These are phyloP conservation scores for Syngnathus rostellatus DNA, from an alignment of 2,797 vertebrate genomes.

Conservation along the genomic window DNA sequence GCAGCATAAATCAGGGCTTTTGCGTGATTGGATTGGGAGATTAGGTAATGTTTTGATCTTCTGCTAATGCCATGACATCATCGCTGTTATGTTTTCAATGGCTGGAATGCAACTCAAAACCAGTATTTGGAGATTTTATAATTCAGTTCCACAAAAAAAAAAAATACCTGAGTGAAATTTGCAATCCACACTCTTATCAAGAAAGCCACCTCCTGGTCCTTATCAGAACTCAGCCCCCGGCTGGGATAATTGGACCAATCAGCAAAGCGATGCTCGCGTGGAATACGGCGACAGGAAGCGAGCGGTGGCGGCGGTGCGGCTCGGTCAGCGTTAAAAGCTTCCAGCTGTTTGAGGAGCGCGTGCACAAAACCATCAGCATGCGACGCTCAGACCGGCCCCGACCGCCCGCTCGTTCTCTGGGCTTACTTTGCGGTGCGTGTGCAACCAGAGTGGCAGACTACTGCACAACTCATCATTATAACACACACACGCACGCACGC, in stretches of 20 bases:
- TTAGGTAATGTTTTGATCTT: too few species aligned
- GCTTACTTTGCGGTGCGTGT: constrained; percentile 25
- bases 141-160: not conserved
- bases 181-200: not conserved
- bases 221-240: not conserved
- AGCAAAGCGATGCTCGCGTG: constrained; percentile 3
- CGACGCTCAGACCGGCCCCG: constrained; percentile 14
- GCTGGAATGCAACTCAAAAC: not conserved
- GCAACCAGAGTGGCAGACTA: constrained; percentile 17
- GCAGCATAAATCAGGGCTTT: too few species aligned
- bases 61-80: too few species aligned
- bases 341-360: not conserved
- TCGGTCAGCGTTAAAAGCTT: constrained; percentile 5
- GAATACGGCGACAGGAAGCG: constrained; percentile 9
- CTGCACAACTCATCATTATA: constrained; percentile 31
- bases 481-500: constrained; percentile 14
- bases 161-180: not conserved
- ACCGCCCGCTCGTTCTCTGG: constrained; percentile 20
- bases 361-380: constrained; percentile 18
- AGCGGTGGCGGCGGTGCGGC: not conserved
- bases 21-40: too few species aligned
- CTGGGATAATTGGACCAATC: not conserved
- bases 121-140: not conserved
- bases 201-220: not conserved
- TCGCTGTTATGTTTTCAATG: too few species aligned